Evolutionary conservation across 2,113 vertebrate genomes (phyloP).

Genomic region (Tragulus kanchil): DNA sequence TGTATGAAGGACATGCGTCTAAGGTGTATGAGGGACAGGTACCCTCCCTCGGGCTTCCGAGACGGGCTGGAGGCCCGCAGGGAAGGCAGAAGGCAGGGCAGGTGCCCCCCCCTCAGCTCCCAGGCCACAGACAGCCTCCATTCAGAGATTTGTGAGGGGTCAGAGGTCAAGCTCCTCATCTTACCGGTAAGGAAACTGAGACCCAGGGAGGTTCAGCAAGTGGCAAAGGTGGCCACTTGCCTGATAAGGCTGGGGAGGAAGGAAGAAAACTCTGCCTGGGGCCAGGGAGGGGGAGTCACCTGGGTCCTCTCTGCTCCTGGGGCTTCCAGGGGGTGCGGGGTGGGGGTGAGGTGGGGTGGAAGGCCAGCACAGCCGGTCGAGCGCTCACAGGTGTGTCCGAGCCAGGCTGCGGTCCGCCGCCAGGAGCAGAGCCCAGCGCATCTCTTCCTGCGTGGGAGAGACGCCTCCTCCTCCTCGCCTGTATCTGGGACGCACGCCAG

Average conservation of each 20-base stretch:
- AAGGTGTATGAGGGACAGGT: not conserved
- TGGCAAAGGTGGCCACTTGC: not conserved
- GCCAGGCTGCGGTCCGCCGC: not conserved
- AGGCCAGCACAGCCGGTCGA: not conserved
- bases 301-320: not conserved
- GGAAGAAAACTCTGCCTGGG: not conserved
- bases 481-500: rapidly evolving
- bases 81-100: not conserved
- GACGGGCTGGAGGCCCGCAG: not conserved
- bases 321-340: not conserved
- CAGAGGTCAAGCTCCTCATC: constrained; percentile 64
- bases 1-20: no score
- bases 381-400: rapidly evolving
- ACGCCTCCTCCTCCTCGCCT: rapidly evolving
- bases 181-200: constrained; percentile 57
- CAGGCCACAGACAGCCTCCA: not conserved
- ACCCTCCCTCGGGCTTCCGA: not conserved
- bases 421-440: not conserved
- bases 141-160: not conserved
- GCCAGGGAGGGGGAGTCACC: not conserved
- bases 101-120: not conserved
- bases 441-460: not conserved
- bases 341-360: no score
- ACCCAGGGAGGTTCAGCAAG: not conserved
- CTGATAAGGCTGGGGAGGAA: not conserved